A percentile compares a stretch with the other conserved stretches of the same genome.
These are phyloP conservation scores for Fulica atra DNA, from an alignment of 2,113 vertebrate species.

Conservation along the genomic window DNA sequence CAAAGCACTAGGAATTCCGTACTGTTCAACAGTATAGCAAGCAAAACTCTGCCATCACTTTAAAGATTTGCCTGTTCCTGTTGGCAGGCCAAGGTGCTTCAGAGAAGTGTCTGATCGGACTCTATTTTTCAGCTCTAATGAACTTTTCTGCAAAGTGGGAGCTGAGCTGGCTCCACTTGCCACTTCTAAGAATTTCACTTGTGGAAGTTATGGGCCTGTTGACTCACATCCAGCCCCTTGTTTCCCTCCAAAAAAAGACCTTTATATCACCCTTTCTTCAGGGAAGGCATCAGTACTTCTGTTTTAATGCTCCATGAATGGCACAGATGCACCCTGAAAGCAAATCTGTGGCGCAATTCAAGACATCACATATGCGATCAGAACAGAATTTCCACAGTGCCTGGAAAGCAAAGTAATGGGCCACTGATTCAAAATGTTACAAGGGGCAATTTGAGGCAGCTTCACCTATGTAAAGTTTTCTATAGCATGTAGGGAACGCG, in stretches of 20 bases:
- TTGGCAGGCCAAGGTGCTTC: background rate
- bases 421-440: background rate
- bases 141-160: background rate
- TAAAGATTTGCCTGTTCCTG: background rate
- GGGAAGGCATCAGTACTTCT: background rate
- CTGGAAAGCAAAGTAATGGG: background rate
- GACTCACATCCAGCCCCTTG: fast-evolving
- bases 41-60: background rate
- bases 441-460: background rate
- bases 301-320: background rate
- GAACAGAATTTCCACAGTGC: background rate
- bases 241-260: background rate
- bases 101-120: background rate
- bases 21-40: background rate
- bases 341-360: background rate
- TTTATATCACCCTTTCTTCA: background rate
- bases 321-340: background rate
- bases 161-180: background rate
- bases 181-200: background rate
- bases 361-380: background rate
- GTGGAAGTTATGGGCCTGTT: background rate
- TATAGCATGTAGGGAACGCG: background rate
- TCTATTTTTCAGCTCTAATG: background rate
- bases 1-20: background rate
- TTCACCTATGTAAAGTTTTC: background rate